Conservation (phyloP, 2,888 invertebrate genomes). For the Pogonocherus hispidulus region DNA sequence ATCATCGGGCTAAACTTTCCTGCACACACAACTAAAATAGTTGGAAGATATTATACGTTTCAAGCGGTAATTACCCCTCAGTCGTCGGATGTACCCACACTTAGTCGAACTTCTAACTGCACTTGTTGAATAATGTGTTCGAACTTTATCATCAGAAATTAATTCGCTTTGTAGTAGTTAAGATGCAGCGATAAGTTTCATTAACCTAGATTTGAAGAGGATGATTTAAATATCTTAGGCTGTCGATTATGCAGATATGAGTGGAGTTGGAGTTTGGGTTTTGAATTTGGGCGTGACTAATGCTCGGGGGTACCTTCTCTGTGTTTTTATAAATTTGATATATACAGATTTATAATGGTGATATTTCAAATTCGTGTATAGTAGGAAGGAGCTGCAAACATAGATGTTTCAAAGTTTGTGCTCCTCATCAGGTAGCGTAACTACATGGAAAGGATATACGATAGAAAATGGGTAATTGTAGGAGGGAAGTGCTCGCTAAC, state of each 20-base stretch:
- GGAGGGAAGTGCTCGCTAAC: too few relatives aligned
- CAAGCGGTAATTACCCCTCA: not conserved
- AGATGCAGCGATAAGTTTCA: slow-evolving; percentile 24
- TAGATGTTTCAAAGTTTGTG: too few relatives aligned
- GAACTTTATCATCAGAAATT: slow-evolving; percentile 21
- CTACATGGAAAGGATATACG: too few relatives aligned
- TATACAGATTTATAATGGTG: too few relatives aligned
- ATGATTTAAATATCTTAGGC: slow-evolving; percentile 19
- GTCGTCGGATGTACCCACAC: slow-evolving; percentile 1
- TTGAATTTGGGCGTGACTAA: not conserved
- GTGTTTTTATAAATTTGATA: too few relatives aligned
- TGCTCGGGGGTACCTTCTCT: too few relatives aligned
- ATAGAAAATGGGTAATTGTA: too few relatives aligned
- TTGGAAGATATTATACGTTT: not conserved
- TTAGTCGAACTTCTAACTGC: not conserved
- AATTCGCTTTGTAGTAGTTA: slow-evolving; percentile 7
- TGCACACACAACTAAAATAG: too few relatives aligned
- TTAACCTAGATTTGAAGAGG: slow-evolving; percentile 20
- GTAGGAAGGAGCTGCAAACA: too few relatives aligned
- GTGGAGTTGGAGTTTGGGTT: not conserved
- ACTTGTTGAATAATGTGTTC: slow-evolving; percentile 25
- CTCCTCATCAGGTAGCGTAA: too few relatives aligned
- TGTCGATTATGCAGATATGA: not conserved
- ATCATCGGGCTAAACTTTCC: too few relatives aligned
- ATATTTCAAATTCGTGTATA: too few relatives aligned